Base-by-base conservation (phyloP, 2,797 vertebrate genomes). In the Coccyzus lansbergi region DNA sequence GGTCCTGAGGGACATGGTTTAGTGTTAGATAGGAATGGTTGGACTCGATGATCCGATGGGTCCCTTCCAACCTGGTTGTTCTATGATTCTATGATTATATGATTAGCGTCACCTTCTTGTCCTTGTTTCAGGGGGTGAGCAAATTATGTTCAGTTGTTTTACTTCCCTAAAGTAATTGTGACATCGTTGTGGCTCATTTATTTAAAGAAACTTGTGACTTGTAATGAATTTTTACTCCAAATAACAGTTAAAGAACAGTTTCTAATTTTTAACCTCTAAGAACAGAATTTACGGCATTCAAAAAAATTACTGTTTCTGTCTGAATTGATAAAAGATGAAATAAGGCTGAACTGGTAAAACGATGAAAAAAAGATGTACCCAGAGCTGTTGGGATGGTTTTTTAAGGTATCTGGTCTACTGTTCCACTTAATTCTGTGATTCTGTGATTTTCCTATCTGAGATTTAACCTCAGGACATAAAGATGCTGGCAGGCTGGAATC, bases 251-350 rank as follows among this genome's bases (percentile, higher is more conserved):
- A 10, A 15, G 28, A 56, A 22, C 6, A 20, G 5, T 29, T 64
- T 58, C 28, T 71, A 5, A 6, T 21, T 75, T 88, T 59, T 67
- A 42, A 70, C 19, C 10, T 31, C 17, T 22, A 67, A 12, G 55
- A 5, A 9, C 19, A 29, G 25, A n/a, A 59, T 19, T 56, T 60
- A 9, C 19, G 7, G 3, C 24, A 15, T 60, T 68, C 4, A 40
- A 51, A 86, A 40, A 18, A 7, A 26, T 0, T 0, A n/a, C 21
- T 29, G 4, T 51, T 88, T 80, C 11, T 2, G 2, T 52, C 26
- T 2, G 1, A 31, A 58, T 26, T 24, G 7, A 12, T 4, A 1
- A 46, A 40, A 72, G 25, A 9, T 40, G 67, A 34, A 44, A n/a
- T 80, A 58, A 16, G 7, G 1, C 18, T 2, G 1, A 31, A 58